Base-by-base conservation (phyloP, 2,113 vertebrate species). In the Ranitomeya imitator region DNA sequence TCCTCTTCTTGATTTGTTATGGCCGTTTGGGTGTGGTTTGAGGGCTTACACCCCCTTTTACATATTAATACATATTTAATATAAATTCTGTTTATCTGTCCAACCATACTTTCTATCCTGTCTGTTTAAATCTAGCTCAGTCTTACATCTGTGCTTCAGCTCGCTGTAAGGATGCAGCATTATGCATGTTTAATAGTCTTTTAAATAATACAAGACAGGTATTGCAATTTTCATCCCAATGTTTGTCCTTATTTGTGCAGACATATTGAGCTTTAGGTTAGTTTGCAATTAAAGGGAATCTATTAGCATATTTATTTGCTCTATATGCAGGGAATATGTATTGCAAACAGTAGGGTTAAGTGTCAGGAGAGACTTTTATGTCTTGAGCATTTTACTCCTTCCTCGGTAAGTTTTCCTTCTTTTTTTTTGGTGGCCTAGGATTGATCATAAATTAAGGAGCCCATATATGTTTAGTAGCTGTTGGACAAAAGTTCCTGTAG, bases 161-260 rank as follows among this genome's bases (percentile, higher is more conserved):
- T 87, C 80, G 77, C 71, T 11, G 21, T 57, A 57, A 52, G 57
- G 51, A 79, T 69, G 6, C 45, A 74, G 54, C 45, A 37, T 71
- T 57, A 45, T 87, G 15, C 77, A 87, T 87, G 55, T 80, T 87
- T 87, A 87, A 87, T 87, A 63, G 26, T 31, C 51, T 45, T 79
- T 45, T 87, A 69, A 87, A 87, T 87, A 87, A 87, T 87, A 80
- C 26, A 87, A 37, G 63, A 59, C 52, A 45, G 63, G 61, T 80
- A 71, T 71, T 80, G 61, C 26, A 23, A 37, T 78, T 86, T 69
- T 80, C 16, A 21, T 51, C n/a, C 80, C 37, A 12, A n/a, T 69
- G 85, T 31, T 54, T 86, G 85, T 61, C 77, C 76, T 79, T 67
- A 45, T n/a, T 52, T 67, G 67, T 69, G 63, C 61, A 83, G 18